Conservation (phyloP, 2,113 vertebrate species). For the Aythya baeri region DNA sequence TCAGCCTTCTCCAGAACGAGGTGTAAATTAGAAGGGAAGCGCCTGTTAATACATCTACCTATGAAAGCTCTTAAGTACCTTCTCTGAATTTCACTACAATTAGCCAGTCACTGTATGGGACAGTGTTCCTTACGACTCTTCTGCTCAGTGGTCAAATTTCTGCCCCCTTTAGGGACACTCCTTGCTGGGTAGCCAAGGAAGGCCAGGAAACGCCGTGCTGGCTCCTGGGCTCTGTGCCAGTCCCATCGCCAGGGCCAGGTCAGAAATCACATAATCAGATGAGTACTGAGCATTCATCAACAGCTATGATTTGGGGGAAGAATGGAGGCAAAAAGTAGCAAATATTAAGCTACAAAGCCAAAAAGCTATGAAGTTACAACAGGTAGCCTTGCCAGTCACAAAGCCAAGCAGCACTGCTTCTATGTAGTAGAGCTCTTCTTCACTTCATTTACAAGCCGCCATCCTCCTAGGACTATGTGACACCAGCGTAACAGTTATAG, state of each 20-base stretch:
- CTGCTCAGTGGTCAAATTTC: neutral
- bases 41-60: neutral
- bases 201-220: neutral
- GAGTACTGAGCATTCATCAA: neutral
- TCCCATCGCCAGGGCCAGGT: neutral
- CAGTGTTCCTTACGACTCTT: neutral
- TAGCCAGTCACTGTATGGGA: neutral
- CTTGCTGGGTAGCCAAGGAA: neutral
- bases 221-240: neutral
- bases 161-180: neutral
- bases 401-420: neutral
- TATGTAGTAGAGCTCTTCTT: neutral
- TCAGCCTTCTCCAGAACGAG: neutral
- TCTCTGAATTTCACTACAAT: neutral
- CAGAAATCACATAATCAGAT: neutral
- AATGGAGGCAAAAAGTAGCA: neutral
- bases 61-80: neutral
- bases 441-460: neutral
- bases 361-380: neutral
- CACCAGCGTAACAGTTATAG: too few relatives aligned
- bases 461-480: too few relatives aligned
- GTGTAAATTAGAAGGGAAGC: neutral
- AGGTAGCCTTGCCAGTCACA: neutral
- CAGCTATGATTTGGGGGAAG: neutral
- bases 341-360: neutral